Evolutionary conservation across 2,797 vertebrate species (phyloP).

Genomic region (Onychomys arenicola): DNA sequence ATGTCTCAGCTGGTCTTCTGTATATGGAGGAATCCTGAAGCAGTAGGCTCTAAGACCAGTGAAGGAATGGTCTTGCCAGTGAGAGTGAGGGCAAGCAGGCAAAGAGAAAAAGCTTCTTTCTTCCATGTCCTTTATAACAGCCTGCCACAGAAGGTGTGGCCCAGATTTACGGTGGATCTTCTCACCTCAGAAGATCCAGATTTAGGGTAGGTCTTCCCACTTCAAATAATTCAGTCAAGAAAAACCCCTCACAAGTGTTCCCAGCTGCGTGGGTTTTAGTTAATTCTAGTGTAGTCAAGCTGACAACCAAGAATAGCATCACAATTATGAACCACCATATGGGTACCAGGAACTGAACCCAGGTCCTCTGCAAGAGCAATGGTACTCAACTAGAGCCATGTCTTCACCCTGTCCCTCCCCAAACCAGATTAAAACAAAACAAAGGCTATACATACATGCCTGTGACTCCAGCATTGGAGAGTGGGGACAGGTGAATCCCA

Average conservation of each 20-base stretch:
- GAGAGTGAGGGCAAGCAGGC: too few relatives aligned
- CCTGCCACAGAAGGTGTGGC: too few relatives aligned
- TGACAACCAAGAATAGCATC: not conserved
- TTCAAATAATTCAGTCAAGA: not conserved
- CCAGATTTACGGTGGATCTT: too few relatives aligned
- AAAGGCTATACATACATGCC: not conserved
- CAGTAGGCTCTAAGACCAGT: too few relatives aligned
- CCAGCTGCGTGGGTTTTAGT: not conserved
- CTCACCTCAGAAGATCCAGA: not conserved
- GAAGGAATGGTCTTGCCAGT: too few relatives aligned
- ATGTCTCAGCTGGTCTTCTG: not conserved
- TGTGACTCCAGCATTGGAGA: not conserved
- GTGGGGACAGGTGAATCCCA: not conserved
- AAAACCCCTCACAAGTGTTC: not conserved
- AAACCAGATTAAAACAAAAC: not conserved
- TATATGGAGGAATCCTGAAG: too few relatives aligned
- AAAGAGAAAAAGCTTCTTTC: too few relatives aligned
- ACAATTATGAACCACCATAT: not conserved
- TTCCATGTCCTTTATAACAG: too few relatives aligned
- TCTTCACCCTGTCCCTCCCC: not conserved
- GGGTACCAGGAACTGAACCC: not conserved
- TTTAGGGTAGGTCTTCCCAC: not conserved
- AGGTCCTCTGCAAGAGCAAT: not conserved
- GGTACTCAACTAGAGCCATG: not conserved
- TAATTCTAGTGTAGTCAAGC: not conserved